Evolutionary conservation across 2,113 vertebrate genomes (phyloP).

Genomic region (Acrocephalus kingi): DNA sequence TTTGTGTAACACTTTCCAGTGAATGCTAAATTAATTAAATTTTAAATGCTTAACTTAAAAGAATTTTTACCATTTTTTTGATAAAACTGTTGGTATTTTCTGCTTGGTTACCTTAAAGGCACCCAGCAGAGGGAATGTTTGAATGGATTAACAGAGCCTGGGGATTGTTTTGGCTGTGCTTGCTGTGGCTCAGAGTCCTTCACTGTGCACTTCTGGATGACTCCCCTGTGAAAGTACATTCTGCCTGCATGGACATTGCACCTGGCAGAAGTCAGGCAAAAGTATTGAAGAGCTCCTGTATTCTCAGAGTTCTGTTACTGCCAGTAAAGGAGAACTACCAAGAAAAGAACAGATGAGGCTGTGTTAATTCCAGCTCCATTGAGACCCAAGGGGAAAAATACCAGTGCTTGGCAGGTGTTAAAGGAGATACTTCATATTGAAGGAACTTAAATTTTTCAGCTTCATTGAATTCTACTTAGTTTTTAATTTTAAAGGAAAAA

Average conservation of each 20-base stretch:
- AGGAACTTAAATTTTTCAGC: neutral
- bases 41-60: neutral
- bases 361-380: constrained; percentile 7
- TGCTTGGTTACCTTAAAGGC: neutral
- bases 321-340: neutral
- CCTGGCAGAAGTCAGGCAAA: neutral
- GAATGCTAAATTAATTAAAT: neutral
- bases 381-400: neutral
- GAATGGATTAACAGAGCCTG: neutral
- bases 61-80: neutral
- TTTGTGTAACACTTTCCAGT: neutral
- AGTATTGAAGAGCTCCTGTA: neutral
- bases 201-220: neutral
- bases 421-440: neutral
- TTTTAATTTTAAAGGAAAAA: neutral
- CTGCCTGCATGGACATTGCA: neutral
- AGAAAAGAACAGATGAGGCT: neutral
- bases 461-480: neutral
- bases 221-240: neutral
- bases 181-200: neutral
- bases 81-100: neutral
- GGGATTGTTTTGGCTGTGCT: neutral
- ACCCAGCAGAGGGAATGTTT: neutral
- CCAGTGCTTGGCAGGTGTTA: neutral
- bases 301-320: neutral